phyloP scores from a whole-genome alignment of 2,113 vertebrate genomes.

The Amblyornis subalaris region DNA sequence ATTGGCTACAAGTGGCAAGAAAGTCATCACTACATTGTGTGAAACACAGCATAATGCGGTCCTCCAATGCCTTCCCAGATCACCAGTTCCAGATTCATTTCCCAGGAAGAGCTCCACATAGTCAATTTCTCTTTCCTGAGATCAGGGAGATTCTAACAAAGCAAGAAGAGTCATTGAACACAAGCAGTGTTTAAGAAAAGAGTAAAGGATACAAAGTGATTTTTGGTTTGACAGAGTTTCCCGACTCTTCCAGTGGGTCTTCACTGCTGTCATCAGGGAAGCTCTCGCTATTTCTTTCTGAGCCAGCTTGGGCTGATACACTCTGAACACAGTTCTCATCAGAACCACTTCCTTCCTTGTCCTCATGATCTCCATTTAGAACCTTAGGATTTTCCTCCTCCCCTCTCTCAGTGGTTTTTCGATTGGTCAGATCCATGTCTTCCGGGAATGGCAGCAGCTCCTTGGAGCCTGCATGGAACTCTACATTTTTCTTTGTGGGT shows the following conservation, averaged over 20 bases:
- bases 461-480: background rate
- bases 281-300: background rate
- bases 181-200: background rate
- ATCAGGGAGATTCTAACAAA: background rate
- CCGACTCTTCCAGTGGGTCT: background rate
- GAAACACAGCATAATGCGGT: background rate
- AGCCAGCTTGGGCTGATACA: background rate
- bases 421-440: background rate
- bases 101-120: background rate
- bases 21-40: rapidly evolving
- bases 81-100: background rate
- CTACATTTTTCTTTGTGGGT: background rate
- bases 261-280: background rate
- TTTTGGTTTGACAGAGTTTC: background rate
- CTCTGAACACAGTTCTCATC: background rate
- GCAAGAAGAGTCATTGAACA: background rate
- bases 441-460: background rate
- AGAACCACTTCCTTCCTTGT: background rate
- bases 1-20: too few relatives aligned
- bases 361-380: background rate
- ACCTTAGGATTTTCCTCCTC: background rate
- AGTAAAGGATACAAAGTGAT: conserved; percentile 81
- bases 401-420: background rate
- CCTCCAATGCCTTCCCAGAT: background rate
- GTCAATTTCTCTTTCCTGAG: background rate